Base-by-base conservation (phyloP, 92 coral and sea anemone genomes). In the Porites divaricata region DNA sequence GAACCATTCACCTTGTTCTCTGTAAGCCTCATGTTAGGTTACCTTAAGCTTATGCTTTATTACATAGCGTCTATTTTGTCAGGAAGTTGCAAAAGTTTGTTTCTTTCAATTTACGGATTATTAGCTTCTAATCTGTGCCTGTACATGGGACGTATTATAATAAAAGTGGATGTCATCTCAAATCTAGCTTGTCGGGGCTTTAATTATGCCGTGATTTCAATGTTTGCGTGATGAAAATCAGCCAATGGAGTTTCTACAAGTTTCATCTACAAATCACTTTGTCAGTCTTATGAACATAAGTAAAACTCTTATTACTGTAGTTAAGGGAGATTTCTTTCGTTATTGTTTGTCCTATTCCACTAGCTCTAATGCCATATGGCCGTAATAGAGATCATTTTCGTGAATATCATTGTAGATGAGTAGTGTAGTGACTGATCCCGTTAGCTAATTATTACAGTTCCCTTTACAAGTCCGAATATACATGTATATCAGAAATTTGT, bases 211-310 rank as follows among this genome's bases (percentile, higher is more conserved):
- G 28, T 61, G 54, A 63, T 35, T 45, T 15, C 48, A n/a, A 10
- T 77, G 81, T 41, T 77, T 77, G 70, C 70, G 14, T 67, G 21
- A 1, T 23, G 24, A 24, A 26, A 70, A 81, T 54, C 22, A 25
- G 13, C 77, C 86, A 70, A 63, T 45, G 14, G 70, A 9, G 78
- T 45, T 62, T 61, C 62, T 35, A 70, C 67, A 63, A 74, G 67
- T 84, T 1, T 50, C 45, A 45, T 50, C 52, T 53, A 2, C 35
- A 63, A 26, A 81, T 6, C 76, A 23, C 24, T 66, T 22, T 35
- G 3, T 66, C 9, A 16, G 2, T 8, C 8, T 15, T 61, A 54
- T 4, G 12, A 54, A 54, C 59, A 54, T 54, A 6, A 54, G 10
- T 11, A 54, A 11, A 54, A 54, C 16, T 54, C 59, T 11, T 11